phyloP scores from a whole-genome alignment of 2,888 invertebrate genomes.

The Pseudococcus jackbeardsleyi region DNA sequence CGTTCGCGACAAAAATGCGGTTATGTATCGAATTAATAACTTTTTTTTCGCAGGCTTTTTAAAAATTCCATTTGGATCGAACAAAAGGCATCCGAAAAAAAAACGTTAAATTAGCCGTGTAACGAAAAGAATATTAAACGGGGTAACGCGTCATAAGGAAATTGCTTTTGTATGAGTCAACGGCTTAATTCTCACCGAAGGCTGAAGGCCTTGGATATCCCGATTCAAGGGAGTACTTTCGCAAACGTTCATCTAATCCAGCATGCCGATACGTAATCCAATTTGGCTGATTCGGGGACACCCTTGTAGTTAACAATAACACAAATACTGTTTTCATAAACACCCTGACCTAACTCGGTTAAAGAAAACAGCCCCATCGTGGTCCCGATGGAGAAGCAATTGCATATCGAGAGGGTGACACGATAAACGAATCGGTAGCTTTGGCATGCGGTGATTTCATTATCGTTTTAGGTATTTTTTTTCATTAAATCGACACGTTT shows the following conservation, averaged over 20 bases:
- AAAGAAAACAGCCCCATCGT: conserved; percentile 53
- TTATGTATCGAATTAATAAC: conserved; percentile 54
- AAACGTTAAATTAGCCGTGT: conserved; percentile 58
- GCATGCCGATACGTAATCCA: conserved; percentile 64
- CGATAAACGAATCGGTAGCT: neutral
- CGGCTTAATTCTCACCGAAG: conserved; percentile 58
- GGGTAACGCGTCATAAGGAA: conserved; percentile 21
- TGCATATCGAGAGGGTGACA: conserved; percentile 21
- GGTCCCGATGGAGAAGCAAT: conserved; percentile 7
- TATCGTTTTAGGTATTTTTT: conserved; percentile 11
- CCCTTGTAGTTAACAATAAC: conserved; percentile 48
- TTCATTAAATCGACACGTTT: conserved; percentile 38
- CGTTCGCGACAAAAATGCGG: conserved; percentile 17
- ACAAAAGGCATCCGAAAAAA: conserved; percentile 13
- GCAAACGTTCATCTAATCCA: conserved; percentile 48
- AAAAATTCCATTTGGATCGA: conserved; percentile 51
- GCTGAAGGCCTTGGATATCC: neutral
- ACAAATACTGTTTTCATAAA: conserved; percentile 58
- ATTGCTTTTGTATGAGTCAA: conserved; percentile 63
- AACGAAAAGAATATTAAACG: conserved; percentile 53
- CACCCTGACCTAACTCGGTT: conserved; percentile 63
- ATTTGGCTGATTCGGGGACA: conserved; percentile 41
- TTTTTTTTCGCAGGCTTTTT: conserved; percentile 45
- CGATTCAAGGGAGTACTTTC: neutral
- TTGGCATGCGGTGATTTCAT: conserved; percentile 41